phyloP scores from a whole-genome alignment of 2,888 invertebrate genomes.

The Apoda limacodes region DNA sequence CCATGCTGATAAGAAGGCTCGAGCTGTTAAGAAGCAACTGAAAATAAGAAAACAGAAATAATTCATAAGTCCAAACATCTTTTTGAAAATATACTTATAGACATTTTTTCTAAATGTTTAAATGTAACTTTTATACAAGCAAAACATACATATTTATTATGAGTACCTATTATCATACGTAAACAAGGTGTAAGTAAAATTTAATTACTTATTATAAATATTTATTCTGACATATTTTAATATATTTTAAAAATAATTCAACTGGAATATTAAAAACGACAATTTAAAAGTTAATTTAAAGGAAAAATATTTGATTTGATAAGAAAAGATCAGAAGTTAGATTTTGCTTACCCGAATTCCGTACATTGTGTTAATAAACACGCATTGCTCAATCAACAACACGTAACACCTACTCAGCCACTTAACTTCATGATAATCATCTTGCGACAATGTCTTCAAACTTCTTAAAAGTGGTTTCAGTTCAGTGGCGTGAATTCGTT shows the following conservation, averaged over 20 bases:
- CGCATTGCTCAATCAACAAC: slow-evolving; percentile 40
- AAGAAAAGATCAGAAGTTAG: no score
- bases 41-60: slow-evolving; percentile 18
- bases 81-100: neutral
- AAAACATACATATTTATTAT: neutral
- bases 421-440: slow-evolving; percentile 25
- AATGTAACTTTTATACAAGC: neutral
- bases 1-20: slow-evolving; percentile 45
- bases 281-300: no score
- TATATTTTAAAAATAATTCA: no score
- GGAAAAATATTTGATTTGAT: no score
- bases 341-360: slow-evolving; percentile 48
- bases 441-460: slow-evolving; percentile 12
- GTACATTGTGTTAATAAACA: slow-evolving; percentile 43
- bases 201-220: no score
- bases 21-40: slow-evolving; percentile 45
- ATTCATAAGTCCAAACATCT: neutral
- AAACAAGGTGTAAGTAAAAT: no score
- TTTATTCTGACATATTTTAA: no score
- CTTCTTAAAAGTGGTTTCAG: slow-evolving; percentile 4
- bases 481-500: slow-evolving; percentile 8
- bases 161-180: neutral
- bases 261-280: no score
- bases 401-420: slow-evolving; percentile 40
- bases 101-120: neutral